phyloP scores from a whole-genome alignment of 1,140 invertebrate genomes.

The Rhynchophorus ferrugineus region DNA sequence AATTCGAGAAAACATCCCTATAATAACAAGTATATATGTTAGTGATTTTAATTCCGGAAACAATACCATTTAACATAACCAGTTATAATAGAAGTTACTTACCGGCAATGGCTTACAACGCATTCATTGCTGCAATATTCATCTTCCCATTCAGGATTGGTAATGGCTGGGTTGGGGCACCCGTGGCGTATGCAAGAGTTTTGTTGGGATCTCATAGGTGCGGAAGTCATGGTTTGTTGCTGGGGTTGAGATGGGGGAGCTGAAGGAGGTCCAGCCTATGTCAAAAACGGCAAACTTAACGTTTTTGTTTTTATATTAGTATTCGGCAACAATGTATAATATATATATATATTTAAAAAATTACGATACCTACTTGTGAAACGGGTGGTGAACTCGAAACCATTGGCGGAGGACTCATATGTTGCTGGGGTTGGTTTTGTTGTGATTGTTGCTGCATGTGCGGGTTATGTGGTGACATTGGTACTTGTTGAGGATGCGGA shows the following conservation, averaged over 20 bases:
- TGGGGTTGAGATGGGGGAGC: conserved; percentile 41
- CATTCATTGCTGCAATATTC: conserved; percentile 98
- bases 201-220: conserved; percentile 42
- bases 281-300: background rate
- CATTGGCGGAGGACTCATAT: conserved; percentile 43
- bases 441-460: conserved; percentile 35
- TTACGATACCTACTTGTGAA: conserved; percentile 22
- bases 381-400: conserved; percentile 42
- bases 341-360: too few species aligned
- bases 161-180: conserved; percentile 82
- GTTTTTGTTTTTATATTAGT: too few species aligned
- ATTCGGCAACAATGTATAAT: too few species aligned
- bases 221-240: conserved; percentile 39
- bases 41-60: background rate
- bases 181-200: conserved; percentile 81
- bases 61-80: background rate
- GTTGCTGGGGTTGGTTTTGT: conserved; percentile 38
- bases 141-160: conserved; percentile 92
- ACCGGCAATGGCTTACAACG: conserved; percentile 92
- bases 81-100: conserved; percentile 34
- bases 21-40: conserved; percentile 38
- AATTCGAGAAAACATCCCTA: conserved; percentile 84
- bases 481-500: conserved; percentile 31
- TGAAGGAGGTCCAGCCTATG: conserved; percentile 38
- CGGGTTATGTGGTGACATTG: conserved; percentile 32